A percentile compares a stretch with the other conserved stretches of the same genome.
Conservation (phyloP, 2,797 vertebrate species). For the Iguana delicatissima region DNA sequence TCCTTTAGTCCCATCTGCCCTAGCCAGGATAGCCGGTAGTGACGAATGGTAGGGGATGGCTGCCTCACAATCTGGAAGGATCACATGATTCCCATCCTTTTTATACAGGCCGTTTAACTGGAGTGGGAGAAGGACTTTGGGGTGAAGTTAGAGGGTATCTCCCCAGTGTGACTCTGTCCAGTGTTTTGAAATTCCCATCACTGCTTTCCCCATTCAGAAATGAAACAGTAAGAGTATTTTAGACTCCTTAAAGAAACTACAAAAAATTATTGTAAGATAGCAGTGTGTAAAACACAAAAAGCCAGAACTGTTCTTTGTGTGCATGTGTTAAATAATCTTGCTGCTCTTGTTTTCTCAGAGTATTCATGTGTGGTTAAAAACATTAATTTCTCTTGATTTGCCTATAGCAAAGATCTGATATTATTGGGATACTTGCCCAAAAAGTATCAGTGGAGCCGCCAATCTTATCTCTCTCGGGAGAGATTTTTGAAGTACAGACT, state of each 20-base stretch:
- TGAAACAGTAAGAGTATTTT: neutral
- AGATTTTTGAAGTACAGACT: no score
- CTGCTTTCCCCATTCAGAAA: neutral
- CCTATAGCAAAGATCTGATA: neutral
- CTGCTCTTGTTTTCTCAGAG: neutral
- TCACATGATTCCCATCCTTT: no score
- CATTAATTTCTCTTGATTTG: neutral
- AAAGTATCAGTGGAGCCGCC: neutral
- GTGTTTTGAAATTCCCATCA: neutral
- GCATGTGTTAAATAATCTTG: neutral
- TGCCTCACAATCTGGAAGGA: no score
- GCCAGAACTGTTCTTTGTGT: neutral
- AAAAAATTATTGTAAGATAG: neutral
- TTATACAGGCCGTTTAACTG: no score
- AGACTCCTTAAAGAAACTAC: no score
- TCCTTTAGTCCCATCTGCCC: no score
- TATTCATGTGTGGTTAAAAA: neutral
- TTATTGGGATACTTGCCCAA: neutral
- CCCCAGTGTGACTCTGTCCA: neutral
- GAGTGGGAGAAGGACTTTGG: neutral
- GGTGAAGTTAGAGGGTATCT: neutral
- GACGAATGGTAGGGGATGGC: no score
- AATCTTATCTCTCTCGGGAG: no score
- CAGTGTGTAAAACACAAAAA: neutral
- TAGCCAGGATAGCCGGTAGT: no score